A percentile compares a stretch with the other conserved stretches of the same genome.
phyloP scores from a whole-genome alignment of 2,113 vertebrate species.

The Hippocampus comes region DNA sequence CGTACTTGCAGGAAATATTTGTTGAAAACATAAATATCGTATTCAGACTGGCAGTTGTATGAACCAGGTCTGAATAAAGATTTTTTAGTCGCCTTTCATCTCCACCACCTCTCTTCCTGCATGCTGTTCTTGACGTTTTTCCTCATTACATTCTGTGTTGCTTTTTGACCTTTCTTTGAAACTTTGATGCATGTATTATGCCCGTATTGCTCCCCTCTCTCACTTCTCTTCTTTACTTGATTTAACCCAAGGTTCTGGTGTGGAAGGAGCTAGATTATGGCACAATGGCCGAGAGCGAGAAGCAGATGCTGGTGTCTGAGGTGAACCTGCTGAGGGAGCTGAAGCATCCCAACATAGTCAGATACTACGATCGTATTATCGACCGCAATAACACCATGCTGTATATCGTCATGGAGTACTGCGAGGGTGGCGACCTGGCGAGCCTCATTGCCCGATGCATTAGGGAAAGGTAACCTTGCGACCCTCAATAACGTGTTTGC shows the following conservation, averaged over 20 bases:
- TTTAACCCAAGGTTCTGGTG: conserved; percentile 75
- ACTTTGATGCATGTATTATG: not conserved
- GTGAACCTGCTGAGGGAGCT: conserved; percentile 93
- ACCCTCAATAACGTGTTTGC: not conserved
- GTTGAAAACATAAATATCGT: no score
- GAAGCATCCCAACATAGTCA: conserved; percentile 91
- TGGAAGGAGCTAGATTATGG: conserved; percentile 98
- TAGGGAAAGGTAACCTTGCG: conserved; percentile 78
- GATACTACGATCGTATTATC: conserved; percentile 92
- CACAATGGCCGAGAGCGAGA: conserved; percentile 87
- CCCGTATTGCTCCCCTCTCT: not conserved
- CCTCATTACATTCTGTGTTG: no score
- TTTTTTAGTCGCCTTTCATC: no score
- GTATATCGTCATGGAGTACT: conserved; percentile 97
- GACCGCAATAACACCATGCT: conserved; percentile 84
- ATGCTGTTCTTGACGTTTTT: no score
- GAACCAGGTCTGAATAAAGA: no score
- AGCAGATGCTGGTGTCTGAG: conserved; percentile 96
- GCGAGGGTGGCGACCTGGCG: conserved; percentile 90
- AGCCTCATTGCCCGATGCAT: conserved; percentile 81
- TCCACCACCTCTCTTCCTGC: no score
- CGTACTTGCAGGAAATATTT: no score
- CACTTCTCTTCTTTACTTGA: not conserved
- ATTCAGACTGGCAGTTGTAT: no score
- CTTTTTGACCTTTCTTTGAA: no score